Conservation (phyloP, 2,113 vertebrate species). For the Paralichthys olivaceus region DNA sequence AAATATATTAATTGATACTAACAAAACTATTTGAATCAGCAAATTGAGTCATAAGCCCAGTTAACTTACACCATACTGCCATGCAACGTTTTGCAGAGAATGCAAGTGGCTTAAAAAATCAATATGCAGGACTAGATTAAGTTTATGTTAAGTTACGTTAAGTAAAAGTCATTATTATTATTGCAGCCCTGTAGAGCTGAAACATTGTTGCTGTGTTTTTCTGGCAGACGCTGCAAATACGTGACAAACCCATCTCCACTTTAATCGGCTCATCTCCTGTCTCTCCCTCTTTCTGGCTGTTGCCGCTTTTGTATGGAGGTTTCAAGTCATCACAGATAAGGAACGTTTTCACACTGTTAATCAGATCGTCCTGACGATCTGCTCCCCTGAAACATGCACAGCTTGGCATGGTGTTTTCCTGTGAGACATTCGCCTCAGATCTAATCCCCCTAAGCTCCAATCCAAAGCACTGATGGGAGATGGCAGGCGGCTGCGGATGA, state of each 20-base stretch:
- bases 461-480: slow-evolving; percentile 31
- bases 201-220: slow-evolving; percentile 23
- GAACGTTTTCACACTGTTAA: slow-evolving; percentile 78
- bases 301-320: slow-evolving; percentile 69
- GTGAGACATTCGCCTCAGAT: slow-evolving; percentile 79
- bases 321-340: slow-evolving; percentile 82
- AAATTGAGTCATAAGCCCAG: no score
- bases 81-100: no score
- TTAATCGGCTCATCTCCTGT: slow-evolving; percentile 59
- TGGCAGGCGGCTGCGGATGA: slow-evolving; percentile 42
- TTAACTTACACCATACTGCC: no score
- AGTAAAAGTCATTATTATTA: neutral
- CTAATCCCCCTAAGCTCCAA: slow-evolving; percentile 67
- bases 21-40: no score
- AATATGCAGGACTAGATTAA: no score
- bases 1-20: no score
- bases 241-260: slow-evolving; percentile 52
- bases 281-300: slow-evolving; percentile 17
- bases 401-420: slow-evolving; percentile 70
- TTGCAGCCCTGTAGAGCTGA: slow-evolving; percentile 1
- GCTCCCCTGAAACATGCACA: slow-evolving; percentile 72
- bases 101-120: no score
- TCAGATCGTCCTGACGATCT: slow-evolving; percentile 73
- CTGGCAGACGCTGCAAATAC: slow-evolving; percentile 53
- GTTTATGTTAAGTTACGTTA: no score